phyloP scores from a whole-genome alignment of 2,113 vertebrate genomes.

The Sardina pilchardus region DNA sequence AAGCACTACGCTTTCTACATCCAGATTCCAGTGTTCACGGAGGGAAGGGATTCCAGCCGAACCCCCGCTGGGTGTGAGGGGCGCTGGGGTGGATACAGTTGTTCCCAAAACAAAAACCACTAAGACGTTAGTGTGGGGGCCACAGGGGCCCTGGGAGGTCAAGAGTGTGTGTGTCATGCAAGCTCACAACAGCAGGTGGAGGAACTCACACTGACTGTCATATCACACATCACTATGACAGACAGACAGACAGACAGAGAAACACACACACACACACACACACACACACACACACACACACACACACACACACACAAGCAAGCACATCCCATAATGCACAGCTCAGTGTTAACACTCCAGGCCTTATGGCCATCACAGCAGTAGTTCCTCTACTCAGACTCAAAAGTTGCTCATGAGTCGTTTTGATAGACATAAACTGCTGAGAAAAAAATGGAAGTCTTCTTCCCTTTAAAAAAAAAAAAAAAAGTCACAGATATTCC shows the following conservation, averaged over 20 bases:
- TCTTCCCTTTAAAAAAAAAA: not conserved
- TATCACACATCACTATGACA: not conserved
- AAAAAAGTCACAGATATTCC: not conserved
- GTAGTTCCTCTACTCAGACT: not conserved
- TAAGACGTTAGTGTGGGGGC: conserved; percentile 50
- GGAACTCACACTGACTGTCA: conserved; percentile 3
- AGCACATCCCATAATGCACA: not conserved
- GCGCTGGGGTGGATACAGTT: not conserved
- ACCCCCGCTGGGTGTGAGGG: not conserved
- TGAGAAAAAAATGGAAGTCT: not conserved
- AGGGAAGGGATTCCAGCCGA: not conserved
- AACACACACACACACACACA: not conserved
- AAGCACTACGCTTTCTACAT: not conserved
- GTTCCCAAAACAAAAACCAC: conserved; percentile 47
- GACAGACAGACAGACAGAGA: not conserved
- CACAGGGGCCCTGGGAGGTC: conserved; percentile 43
- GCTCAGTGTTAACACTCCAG: not conserved
- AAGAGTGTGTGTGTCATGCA: conserved; percentile 46
- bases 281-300: not conserved
- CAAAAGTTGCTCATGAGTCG: not conserved
- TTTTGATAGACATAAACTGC: not conserved
- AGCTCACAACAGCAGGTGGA: conserved; percentile 34
- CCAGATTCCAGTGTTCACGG: not conserved
- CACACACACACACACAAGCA: not conserved
- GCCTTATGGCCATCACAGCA: not conserved